These are phyloP conservation scores for Micromussa lordhowensis DNA, from an alignment of 92 coral and sea anemone species.

Conservation along the genomic window DNA sequence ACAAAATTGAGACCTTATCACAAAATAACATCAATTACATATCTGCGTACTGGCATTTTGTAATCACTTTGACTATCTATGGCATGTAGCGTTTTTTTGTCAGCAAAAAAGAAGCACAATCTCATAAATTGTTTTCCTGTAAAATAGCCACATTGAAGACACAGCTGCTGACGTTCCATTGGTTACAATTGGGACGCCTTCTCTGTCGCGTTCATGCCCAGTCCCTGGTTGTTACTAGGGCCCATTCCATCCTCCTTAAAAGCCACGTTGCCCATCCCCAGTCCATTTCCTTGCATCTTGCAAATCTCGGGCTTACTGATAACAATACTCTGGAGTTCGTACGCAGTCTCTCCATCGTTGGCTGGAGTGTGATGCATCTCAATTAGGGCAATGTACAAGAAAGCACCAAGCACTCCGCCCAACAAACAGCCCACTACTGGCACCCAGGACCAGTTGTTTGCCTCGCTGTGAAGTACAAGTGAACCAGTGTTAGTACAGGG, in stretches of 20 bases:
- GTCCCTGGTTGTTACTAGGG: neutral
- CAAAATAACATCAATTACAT: too few relatives aligned
- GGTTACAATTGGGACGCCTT: neutral
- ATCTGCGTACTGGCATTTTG: neutral
- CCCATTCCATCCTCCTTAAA: neutral
- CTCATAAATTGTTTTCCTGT: neutral
- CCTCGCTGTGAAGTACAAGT: conserved; percentile 46
- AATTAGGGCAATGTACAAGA: conserved; percentile 63
- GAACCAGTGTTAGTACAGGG: neutral
- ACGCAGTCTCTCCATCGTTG: conserved; percentile 15
- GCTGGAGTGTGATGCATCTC: conserved; percentile 69
- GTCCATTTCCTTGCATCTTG: conserved; percentile 5
- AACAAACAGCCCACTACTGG: conserved; percentile 74
- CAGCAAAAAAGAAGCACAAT: neutral
- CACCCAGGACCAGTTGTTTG: conserved; percentile 79
- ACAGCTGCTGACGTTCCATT: neutral
- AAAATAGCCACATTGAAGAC: neutral
- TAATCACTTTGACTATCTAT: neutral
- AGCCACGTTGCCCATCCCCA: conserved; percentile 25
- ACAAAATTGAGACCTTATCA: neutral
- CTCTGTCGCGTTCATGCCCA: neutral
- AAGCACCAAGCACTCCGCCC: conserved; percentile 77
- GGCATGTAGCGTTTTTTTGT: too few relatives aligned
- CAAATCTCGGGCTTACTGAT: neutral
- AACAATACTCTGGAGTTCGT: conserved; percentile 26